Percentiles rank a stretch among this genome's conserved stretches.
Evolutionary conservation across 2,113 vertebrate species (phyloP).

Genomic region (Pelecanus crispus): DNA sequence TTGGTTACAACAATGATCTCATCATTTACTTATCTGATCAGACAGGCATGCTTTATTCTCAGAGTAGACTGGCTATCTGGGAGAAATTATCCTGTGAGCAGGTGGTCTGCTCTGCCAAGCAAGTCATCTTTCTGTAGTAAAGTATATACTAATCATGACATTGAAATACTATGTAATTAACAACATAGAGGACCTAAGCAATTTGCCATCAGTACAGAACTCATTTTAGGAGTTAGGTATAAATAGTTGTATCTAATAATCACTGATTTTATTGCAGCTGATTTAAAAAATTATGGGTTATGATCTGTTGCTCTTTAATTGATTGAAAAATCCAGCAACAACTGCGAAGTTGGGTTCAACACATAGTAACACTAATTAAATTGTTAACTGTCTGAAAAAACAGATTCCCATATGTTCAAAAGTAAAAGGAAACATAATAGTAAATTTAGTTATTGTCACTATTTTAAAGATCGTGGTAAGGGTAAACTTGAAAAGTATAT

Average conservation of each 20-base stretch:
- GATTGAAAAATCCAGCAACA: neutral
- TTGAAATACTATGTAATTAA: constrained; percentile 10
- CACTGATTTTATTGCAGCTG: neutral
- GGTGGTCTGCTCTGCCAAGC: neutral
- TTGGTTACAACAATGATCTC: neutral
- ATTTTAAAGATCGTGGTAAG: neutral
- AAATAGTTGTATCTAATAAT: neutral
- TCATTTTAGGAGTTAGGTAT: neutral
- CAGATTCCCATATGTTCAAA: neutral
- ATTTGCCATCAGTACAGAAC: constrained; percentile 13
- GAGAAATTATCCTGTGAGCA: neutral
- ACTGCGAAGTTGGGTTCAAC: neutral
- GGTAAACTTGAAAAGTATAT: neutral
- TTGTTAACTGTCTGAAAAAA: neutral
- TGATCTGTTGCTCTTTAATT: neutral
- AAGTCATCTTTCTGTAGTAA: neutral
- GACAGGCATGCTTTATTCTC: neutral
- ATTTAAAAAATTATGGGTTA: neutral
- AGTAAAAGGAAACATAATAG: neutral
- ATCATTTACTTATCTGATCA: neutral
- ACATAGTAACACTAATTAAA: neutral
- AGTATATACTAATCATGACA: neutral
- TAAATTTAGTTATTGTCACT: neutral
- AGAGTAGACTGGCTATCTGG: neutral
- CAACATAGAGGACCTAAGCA: neutral